Evolutionary conservation across 2,797 vertebrate genomes (phyloP), one percentile per base, ranked within the genome.

Genomic region (Taeniopygia guttata): DNA sequence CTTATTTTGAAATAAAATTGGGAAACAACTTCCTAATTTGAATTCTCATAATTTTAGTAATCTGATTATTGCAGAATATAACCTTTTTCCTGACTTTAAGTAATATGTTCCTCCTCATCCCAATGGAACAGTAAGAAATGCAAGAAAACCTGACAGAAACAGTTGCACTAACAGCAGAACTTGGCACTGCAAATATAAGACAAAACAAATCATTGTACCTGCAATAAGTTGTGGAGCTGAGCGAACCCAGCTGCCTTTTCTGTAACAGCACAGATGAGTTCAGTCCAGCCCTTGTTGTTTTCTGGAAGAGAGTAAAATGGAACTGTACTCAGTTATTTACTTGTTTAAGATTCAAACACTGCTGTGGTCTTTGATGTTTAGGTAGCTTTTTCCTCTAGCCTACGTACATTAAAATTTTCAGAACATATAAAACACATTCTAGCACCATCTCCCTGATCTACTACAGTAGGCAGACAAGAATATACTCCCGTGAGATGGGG

Each of bases 181-280:
- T 51, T 59, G 42, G 38, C 38, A 77, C 5, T 34, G 48, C 62
- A 72, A 89, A 82, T 3, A 84, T 43, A 75, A 92, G 25, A 66
- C 14, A 80, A 73, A 79, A 52, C 29, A 87, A 87, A 87, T 18
- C 46, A 55, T 64, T 87, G 91, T 98, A 99, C 99, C 99, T 99
- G 97, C 98, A 98, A 27, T 99, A 99, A 80, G 98, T 99, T 74
- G 95, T 97, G 73, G 94, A 95, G 25, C 95, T 98, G 90, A 99
- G 95, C 56, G 98, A 94, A 85, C 99, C 99, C 63, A 99, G 96
- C 63, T 98, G 98, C 96, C 98, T 98, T 96, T 98, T 99, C 94
- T 98, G 98, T 69, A 99, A 96, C 69, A 99, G 97, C 67, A 98
- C 56, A 9, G 98, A 97, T 5, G 98, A 97, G 94, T 99, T 99